A percentile compares a stretch with the other conserved stretches of the same genome.
phyloP scores from a whole-genome alignment of 2,797 vertebrate species.

The Parauchenoglanis ngamensis region DNA sequence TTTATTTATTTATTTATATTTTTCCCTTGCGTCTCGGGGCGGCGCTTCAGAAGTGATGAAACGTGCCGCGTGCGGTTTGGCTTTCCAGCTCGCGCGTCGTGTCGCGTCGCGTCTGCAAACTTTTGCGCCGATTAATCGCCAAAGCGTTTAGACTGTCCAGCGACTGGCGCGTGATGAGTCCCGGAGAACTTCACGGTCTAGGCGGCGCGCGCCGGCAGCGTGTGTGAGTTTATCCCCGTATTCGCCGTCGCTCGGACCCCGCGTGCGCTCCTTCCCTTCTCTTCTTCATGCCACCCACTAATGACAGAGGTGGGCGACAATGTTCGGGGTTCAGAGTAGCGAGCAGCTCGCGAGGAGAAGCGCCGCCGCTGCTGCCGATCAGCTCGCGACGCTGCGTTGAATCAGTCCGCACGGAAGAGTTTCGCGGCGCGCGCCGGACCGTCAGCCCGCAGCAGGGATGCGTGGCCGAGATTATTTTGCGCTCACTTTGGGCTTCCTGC shows the following conservation, averaged over 20 bases:
- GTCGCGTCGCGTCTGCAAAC: conserved; percentile 19
- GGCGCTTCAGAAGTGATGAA: conserved; percentile 41
- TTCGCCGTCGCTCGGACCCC: neutral
- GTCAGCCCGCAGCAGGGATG: conserved; percentile 60
- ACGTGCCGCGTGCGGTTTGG: conserved; percentile 28
- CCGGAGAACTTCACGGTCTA: neutral
- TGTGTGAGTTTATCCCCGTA: neutral
- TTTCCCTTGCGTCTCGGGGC: conserved; percentile 15
- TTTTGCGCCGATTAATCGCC: neutral
- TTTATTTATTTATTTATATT: neutral
- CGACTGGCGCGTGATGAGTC: conserved; percentile 3
- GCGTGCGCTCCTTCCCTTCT: no score
- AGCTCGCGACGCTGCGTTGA: conserved; percentile 57
- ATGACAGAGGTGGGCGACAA: conserved; percentile 53
- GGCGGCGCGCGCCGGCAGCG: neutral
- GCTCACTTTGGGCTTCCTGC: conserved; percentile 65
- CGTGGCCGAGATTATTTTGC: conserved; percentile 54
- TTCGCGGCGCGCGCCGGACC: conserved; percentile 51
- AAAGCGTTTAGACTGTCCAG: no score
- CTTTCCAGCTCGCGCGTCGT: neutral
- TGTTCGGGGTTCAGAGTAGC: conserved; percentile 54
- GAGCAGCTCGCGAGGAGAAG: conserved; percentile 45
- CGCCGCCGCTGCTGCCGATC: conserved; percentile 32
- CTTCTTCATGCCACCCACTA: conserved; percentile 55
- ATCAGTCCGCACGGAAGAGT: conserved; percentile 51